Percentiles rank a stretch among this genome's conserved stretches.
Evolutionary conservation across 2,113 vertebrate genomes (phyloP).

Genomic region (Formicarius rufipectus): DNA sequence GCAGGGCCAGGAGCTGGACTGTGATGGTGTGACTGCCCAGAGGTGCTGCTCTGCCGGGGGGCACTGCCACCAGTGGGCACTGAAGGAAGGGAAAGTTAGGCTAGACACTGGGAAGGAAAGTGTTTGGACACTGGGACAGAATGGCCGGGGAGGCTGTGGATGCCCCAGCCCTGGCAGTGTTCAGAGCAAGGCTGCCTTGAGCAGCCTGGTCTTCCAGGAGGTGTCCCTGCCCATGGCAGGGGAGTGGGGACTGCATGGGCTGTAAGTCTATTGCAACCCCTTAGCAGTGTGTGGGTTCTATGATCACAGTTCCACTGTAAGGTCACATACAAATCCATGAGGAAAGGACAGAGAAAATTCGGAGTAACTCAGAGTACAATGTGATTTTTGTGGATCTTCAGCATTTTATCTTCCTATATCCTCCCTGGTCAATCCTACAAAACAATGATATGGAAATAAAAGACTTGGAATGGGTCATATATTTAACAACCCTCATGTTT

Average conservation of each 20-base stretch:
- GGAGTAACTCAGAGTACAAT: neutral
- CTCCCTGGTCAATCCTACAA: neutral
- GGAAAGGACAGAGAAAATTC: neutral
- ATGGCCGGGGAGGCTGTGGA: neutral
- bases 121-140: neutral
- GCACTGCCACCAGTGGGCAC: too few species aligned
- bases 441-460: neutral
- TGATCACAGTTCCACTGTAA: neutral
- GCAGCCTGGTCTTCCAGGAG: neutral
- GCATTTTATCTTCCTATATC: neutral
- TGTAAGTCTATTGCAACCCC: neutral
- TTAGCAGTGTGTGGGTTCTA: neutral
- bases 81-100: neutral
- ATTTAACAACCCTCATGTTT: neutral
- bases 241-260: neutral
- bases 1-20: neutral
- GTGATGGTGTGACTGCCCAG: too few species aligned
- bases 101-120: neutral
- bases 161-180: neutral
- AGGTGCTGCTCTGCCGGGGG: too few species aligned
- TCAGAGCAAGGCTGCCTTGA: too few species aligned
- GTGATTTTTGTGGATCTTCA: neutral
- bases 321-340: neutral
- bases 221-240: neutral
- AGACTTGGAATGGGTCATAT: neutral